These are phyloP conservation scores for Lacanobia oleracea DNA, from an alignment of 2,888 invertebrate genomes.

Conservation along the genomic window DNA sequence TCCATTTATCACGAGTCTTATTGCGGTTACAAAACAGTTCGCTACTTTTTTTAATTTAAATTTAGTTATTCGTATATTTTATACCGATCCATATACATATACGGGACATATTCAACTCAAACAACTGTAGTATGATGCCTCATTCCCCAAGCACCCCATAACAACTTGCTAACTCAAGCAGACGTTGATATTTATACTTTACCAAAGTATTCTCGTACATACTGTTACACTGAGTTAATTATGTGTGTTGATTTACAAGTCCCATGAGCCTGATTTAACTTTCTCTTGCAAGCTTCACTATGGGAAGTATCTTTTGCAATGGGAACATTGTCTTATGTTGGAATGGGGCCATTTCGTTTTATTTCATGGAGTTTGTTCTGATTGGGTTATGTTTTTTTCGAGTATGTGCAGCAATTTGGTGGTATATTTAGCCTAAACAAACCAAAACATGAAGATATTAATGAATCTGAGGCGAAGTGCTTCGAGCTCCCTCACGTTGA, in stretches of 20 bases:
- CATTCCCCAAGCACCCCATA: conserved; percentile 4
- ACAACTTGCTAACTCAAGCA: conserved; percentile 17
- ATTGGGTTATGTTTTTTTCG: not conserved
- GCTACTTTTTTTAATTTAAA: no score
- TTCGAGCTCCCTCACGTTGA: no score
- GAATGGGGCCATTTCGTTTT: conserved; percentile 3
- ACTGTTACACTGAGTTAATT: conserved; percentile 21
- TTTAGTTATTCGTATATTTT: no score
- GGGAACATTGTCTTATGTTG: not conserved
- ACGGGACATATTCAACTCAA: not conserved
- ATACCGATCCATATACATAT: not conserved
- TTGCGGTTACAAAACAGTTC: no score
- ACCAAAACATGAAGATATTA: no score
- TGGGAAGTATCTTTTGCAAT: not conserved
- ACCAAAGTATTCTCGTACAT: not conserved
- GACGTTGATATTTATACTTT: not conserved
- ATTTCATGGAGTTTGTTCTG: not conserved
- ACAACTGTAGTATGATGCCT: not conserved
- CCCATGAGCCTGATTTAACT: conserved; percentile 7
- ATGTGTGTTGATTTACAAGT: conserved; percentile 15
- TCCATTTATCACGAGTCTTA: no score
- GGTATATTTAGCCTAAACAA: no score
- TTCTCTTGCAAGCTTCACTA: conserved; percentile 12
- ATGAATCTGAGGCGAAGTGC: no score
- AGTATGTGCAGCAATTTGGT: not conserved